phyloP scores from a whole-genome alignment of 2,797 vertebrate species.

The Falco naumanni region DNA sequence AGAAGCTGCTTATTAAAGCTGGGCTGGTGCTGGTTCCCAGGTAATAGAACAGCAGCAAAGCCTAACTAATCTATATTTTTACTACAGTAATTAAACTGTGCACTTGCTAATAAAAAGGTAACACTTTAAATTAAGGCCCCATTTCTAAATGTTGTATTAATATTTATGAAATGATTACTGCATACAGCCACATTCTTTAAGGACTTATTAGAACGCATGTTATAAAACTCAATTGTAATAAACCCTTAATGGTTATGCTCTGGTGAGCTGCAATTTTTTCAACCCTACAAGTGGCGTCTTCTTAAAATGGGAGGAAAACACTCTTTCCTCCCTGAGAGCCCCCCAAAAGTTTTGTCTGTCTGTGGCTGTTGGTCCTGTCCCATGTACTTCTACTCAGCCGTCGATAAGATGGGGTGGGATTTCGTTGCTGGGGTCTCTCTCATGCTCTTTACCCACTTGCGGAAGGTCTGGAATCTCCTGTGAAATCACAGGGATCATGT shows the following conservation, averaged over 20 bases:
- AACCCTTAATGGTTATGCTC: slow-evolving; percentile 67
- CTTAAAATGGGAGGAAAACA: not conserved
- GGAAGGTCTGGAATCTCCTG: not conserved
- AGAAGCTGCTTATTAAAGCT: slow-evolving; percentile 67
- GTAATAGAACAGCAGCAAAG: slow-evolving; percentile 73
- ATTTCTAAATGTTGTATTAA: slow-evolving; percentile 73
- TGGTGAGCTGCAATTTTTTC: slow-evolving; percentile 21
- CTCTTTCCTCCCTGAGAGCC: not conserved
- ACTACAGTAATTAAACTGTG: slow-evolving; percentile 72
- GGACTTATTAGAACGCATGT: slow-evolving; percentile 63
- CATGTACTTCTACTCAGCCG: not conserved
- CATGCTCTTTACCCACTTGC: not conserved
- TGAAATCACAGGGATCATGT: not conserved
- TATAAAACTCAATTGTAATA: slow-evolving; percentile 60
- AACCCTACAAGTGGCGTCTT: slow-evolving; percentile 1
- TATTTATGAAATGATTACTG: slow-evolving; percentile 76
- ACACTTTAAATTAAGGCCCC: slow-evolving; percentile 72
- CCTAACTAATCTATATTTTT: slow-evolving; percentile 77
- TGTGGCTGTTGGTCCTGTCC: not conserved
- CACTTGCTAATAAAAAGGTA: slow-evolving; percentile 78
- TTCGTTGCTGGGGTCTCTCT: not conserved
- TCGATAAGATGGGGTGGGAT: rapidly evolving
- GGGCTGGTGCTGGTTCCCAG: slow-evolving; percentile 67
- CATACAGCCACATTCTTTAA: slow-evolving; percentile 74
- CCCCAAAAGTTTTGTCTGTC: not conserved